Conservation (phyloP, 2,888 invertebrate genomes). For the Ferdinandea cuprea region DNA sequence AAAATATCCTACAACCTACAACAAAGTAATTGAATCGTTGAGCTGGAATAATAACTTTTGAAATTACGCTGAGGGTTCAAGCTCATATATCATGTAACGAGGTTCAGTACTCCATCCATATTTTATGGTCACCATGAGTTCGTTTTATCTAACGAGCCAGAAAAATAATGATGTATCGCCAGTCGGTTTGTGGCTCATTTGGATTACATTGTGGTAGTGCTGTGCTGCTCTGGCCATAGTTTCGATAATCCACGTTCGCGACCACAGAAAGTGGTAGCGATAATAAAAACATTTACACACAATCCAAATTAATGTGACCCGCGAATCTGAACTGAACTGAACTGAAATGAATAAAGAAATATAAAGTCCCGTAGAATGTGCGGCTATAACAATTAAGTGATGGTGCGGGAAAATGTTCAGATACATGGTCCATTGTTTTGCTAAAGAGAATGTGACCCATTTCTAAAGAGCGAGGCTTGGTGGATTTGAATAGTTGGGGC, state of each 20-base stretch:
- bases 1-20: too few relatives aligned
- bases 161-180: slow-evolving; percentile 50
- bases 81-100: slow-evolving; percentile 32
- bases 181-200: slow-evolving; percentile 7
- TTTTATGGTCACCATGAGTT: slow-evolving; percentile 46
- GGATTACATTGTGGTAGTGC: slow-evolving; percentile 25
- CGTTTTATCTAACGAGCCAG: slow-evolving; percentile 52
- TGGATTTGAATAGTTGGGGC: not conserved
- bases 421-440: slow-evolving; percentile 31
- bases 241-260: slow-evolving; percentile 35
- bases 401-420: slow-evolving; percentile 6
- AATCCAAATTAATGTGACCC: slow-evolving; percentile 37
- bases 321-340: slow-evolving; percentile 34
- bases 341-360: slow-evolving; percentile 21
- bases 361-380: slow-evolving; percentile 30
- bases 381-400: slow-evolving; percentile 31
- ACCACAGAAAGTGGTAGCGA: slow-evolving; percentile 21
- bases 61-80: slow-evolving; percentile 30
- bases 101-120: slow-evolving; percentile 47
- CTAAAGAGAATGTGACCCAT: slow-evolving; percentile 22
- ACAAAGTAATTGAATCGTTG: slow-evolving; percentile 36
- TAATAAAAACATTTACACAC: slow-evolving; percentile 38
- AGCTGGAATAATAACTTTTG: slow-evolving; percentile 51
- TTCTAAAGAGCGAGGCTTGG: slow-evolving; percentile 2
- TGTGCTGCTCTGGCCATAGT: slow-evolving; percentile 9